A percentile compares a stretch with the other conserved stretches of the same genome.
These are phyloP conservation scores for Crypturellus tataupa DNA, from an alignment of 2,797 vertebrate genomes.

Conservation along the genomic window DNA sequence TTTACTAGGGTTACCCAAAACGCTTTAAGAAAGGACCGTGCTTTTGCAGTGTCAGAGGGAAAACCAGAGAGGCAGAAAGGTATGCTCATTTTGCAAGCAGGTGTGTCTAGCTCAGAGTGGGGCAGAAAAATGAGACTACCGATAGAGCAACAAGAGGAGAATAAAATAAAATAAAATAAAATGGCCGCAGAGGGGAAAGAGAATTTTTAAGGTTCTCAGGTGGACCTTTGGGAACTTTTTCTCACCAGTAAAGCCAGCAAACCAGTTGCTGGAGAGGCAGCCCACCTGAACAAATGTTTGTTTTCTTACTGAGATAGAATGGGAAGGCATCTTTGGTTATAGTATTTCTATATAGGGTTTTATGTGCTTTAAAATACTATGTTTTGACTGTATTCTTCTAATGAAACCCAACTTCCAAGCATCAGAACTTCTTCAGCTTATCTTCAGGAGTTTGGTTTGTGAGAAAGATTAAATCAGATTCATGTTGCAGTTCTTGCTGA, in stretches of 20 bases:
- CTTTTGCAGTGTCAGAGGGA: background rate
- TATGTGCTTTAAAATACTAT: background rate
- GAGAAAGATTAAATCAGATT: background rate
- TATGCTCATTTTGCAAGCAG: fast-evolving
- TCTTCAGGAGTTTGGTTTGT: background rate
- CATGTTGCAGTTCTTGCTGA: background rate
- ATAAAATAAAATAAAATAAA: background rate
- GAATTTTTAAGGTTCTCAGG: background rate
- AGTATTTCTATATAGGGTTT: background rate
- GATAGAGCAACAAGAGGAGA: background rate
- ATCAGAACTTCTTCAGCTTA: background rate
- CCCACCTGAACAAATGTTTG: background rate
- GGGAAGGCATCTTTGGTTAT: background rate
- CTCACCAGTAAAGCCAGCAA: background rate
- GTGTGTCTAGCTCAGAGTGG: background rate
- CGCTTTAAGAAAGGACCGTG: background rate
- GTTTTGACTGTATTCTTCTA: background rate
- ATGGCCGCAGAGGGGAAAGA: background rate
- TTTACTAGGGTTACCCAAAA: background rate
- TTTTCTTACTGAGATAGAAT: background rate
- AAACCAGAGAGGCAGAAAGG: background rate
- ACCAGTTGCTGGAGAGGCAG: background rate
- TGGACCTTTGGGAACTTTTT: background rate
- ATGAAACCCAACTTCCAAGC: background rate
- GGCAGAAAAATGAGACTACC: background rate